Conservation (phyloP, 2,888 invertebrate genomes). For the Phyto melanocephala region DNA sequence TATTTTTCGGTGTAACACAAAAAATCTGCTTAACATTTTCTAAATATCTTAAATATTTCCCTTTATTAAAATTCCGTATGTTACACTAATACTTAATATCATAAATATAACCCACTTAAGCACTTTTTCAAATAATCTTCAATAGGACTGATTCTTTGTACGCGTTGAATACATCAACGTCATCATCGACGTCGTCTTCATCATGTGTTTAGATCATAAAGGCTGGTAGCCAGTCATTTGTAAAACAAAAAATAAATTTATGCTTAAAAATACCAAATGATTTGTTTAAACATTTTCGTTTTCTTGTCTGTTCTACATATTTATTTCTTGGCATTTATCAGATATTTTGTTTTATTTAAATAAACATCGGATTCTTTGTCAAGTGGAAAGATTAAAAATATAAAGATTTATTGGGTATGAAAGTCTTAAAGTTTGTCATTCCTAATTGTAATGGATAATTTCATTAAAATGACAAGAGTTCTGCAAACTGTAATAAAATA, state of each 20-base stretch:
- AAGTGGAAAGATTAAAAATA: slow-evolving; percentile 49
- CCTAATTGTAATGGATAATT: too few species aligned
- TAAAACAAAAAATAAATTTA: slow-evolving; percentile 27
- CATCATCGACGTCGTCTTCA: not conserved
- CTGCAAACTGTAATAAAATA: too few species aligned
- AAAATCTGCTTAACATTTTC: too few species aligned
- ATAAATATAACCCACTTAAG: slow-evolving; percentile 24
- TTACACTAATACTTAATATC: not conserved
- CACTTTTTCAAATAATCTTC: slow-evolving; percentile 15
- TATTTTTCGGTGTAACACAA: too few species aligned
- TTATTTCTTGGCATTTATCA: not conserved
- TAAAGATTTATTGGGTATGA: slow-evolving; percentile 25
- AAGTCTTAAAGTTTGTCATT: not conserved
- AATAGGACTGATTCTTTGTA: slow-evolving; percentile 35
- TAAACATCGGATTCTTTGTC: slow-evolving; percentile 27
- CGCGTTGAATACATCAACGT: not conserved
- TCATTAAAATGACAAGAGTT: too few species aligned
- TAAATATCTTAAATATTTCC: too few species aligned
- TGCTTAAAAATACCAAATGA: slow-evolving; percentile 33
- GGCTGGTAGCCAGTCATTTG: slow-evolving; percentile 42
- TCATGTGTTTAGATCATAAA: slow-evolving; percentile 36
- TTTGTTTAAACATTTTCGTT: slow-evolving; percentile 44
- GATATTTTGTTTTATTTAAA: not conserved
- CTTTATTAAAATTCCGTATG: not conserved
- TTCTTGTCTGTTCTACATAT: not conserved